phyloP scores from a whole-genome alignment of 2,113 vertebrate genomes.

The Naja naja region DNA sequence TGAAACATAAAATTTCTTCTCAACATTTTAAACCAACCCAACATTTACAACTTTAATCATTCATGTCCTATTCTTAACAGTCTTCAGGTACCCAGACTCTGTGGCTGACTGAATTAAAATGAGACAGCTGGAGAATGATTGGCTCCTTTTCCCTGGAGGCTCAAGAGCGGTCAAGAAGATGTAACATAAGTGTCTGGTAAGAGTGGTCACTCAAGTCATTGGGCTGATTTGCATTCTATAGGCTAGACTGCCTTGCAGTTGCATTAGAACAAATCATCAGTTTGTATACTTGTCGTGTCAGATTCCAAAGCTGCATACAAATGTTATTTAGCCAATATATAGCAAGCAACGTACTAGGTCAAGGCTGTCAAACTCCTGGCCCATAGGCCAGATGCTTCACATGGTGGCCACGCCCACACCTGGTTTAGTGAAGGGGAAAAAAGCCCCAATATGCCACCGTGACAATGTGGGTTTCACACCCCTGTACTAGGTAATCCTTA shows the following conservation, averaged over 20 bases:
- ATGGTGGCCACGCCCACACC: too few relatives aligned
- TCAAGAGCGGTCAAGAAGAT: background rate
- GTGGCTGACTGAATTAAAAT: slow-evolving; percentile 40
- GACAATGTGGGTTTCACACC: too few relatives aligned
- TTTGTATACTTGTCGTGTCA: background rate
- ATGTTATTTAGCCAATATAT: background rate
- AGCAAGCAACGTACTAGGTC: too few relatives aligned
- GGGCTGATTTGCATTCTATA: background rate
- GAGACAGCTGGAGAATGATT: slow-evolving; percentile 18
- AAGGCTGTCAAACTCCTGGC: too few relatives aligned
- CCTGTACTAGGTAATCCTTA: background rate
- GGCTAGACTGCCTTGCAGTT: background rate
- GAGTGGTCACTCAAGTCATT: fast-evolving
- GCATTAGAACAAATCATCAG: background rate
- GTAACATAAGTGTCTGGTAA: background rate
- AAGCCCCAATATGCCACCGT: too few relatives aligned
- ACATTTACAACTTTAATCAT: slow-evolving; percentile 65
- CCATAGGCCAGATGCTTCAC: too few relatives aligned
- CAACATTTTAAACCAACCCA: slow-evolving; percentile 48
- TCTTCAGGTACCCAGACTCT: slow-evolving; percentile 56
- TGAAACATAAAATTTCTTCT: slow-evolving; percentile 71
- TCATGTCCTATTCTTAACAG: slow-evolving; percentile 50
- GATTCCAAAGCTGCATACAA: background rate
- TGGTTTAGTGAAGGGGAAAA: too few relatives aligned
- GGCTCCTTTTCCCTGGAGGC: slow-evolving; percentile 15